These are phyloP conservation scores for Eublepharis macularius DNA, from an alignment of 2,113 vertebrate genomes.

Conservation along the genomic window DNA sequence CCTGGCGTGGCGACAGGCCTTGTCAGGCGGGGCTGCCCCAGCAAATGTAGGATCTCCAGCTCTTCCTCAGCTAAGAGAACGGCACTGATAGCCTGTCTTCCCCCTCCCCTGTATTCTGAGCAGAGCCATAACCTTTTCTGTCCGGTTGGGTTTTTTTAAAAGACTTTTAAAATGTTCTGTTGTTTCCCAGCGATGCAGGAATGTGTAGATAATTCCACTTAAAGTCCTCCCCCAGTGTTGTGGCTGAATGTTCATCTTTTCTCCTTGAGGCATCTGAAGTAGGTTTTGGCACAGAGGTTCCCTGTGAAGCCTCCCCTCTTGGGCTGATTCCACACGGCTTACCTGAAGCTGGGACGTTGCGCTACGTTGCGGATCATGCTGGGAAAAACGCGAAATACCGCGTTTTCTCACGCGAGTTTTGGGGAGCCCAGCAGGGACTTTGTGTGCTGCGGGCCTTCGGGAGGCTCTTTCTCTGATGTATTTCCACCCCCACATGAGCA, in stretches of 20 bases:
- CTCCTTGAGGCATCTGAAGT: too few species aligned
- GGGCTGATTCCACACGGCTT: too few species aligned
- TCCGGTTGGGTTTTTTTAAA: not conserved
- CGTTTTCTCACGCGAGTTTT: too few species aligned
- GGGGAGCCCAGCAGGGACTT: not conserved
- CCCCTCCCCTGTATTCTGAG: not conserved
- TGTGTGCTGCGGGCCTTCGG: not conserved
- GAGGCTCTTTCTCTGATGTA: not conserved
- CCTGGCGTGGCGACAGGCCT: slow-evolving; percentile 74
- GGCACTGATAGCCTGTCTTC: slow-evolving; percentile 72
- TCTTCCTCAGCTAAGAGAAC: slow-evolving; percentile 79
- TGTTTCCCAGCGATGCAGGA: too few species aligned
- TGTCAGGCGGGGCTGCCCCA: slow-evolving; percentile 74
- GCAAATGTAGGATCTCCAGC: slow-evolving; percentile 76
- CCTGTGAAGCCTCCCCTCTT: too few species aligned
- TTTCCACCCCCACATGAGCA: not conserved
- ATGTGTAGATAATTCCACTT: too few species aligned
- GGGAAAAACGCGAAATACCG: too few species aligned
- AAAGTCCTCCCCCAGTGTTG: too few species aligned
- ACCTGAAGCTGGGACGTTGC: too few species aligned
- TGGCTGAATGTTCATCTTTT: too few species aligned
- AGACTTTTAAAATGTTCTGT: not conserved
- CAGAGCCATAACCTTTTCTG: not conserved
- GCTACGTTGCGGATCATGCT: too few species aligned
- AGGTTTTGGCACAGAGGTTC: too few species aligned